Conservation (phyloP, 2,113 vertebrate species). For the Sigmodon hispidus region DNA sequence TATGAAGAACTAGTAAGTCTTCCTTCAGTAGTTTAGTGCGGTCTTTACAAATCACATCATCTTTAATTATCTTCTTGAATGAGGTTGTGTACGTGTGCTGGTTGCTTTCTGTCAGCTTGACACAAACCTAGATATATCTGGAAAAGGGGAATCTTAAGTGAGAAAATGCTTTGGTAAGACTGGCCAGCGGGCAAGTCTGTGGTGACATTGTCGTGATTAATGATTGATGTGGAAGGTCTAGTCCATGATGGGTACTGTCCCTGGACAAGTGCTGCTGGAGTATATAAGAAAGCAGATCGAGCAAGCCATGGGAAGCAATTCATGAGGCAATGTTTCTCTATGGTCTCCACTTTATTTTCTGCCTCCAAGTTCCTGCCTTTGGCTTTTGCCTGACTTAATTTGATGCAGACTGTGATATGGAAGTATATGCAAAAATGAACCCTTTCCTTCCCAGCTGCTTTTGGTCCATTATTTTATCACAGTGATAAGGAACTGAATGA, state of each 20-base stretch:
- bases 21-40: background rate
- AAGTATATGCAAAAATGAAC: no score
- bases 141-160: background rate
- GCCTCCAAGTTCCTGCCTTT: background rate
- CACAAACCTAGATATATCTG: background rate
- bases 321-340: background rate
- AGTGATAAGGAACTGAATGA: background rate
- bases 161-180: background rate
- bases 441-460: background rate
- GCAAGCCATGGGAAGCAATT: background rate
- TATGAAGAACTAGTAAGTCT: background rate
- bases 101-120: background rate
- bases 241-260: background rate
- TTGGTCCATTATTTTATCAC: background rate
- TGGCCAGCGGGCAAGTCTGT: background rate
- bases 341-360: background rate
- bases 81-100: background rate
- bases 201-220: background rate
- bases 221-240: background rate
- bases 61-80: conserved; percentile 13
- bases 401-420: background rate
- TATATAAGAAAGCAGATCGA: no score
- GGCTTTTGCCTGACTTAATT: background rate
- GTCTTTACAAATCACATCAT: background rate
- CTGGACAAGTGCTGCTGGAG: background rate